phyloP scores from a whole-genome alignment of 2,888 invertebrate species.

The Dorcus parallelipipedus region DNA sequence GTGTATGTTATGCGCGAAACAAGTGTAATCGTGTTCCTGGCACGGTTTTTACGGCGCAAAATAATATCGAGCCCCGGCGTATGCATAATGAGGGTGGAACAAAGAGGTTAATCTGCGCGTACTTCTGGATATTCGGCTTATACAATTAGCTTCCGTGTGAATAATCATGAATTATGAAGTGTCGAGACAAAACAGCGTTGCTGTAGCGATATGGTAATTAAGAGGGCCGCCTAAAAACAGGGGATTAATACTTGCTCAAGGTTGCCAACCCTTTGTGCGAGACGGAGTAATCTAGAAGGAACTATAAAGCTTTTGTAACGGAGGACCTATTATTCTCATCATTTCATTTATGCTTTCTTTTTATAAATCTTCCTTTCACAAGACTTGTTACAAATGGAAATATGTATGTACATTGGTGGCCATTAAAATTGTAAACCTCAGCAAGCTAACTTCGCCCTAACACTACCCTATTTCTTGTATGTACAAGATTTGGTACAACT shows the following conservation, averaged over 20 bases:
- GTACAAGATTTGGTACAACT: no score
- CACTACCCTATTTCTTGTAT: no score
- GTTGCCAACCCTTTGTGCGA: background rate
- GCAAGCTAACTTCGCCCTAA: no score
- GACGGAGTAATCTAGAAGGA: background rate
- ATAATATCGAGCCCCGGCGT: background rate
- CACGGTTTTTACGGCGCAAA: slow-evolving; percentile 2
- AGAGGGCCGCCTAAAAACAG: slow-evolving; percentile 16
- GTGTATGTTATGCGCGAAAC: slow-evolving; percentile 3
- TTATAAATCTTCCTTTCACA: no score
- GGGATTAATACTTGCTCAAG: slow-evolving; percentile 18
- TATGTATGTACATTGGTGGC: no score
- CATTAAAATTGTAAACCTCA: no score
- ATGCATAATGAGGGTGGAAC: slow-evolving; percentile 5
- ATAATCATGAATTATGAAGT: slow-evolving; percentile 19
- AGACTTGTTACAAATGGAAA: no score
- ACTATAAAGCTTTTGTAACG: no score
- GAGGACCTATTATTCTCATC: no score
- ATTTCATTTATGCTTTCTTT: no score
- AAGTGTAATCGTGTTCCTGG: slow-evolving; percentile 1
- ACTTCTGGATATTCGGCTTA: slow-evolving; percentile 13
- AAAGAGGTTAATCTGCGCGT: slow-evolving; percentile 14
- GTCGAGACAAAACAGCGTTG: slow-evolving; percentile 17
- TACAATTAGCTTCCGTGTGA: slow-evolving; percentile 21
- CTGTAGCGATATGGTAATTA: slow-evolving; percentile 14